Evolutionary conservation across 2,888 invertebrate species (phyloP).

Genomic region (Cheilosia scutellata): DNA sequence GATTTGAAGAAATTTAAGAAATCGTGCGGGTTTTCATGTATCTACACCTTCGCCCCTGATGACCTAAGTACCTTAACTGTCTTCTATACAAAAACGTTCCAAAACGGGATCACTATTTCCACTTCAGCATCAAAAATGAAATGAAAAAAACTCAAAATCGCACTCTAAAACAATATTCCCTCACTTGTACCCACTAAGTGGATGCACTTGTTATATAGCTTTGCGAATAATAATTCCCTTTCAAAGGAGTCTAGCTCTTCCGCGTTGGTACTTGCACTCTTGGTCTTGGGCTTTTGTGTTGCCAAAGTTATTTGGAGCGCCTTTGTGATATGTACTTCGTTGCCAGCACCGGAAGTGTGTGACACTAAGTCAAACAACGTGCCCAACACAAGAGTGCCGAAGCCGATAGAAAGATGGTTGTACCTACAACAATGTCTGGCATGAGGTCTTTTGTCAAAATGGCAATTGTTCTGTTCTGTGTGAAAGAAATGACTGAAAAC

Average conservation of each 20-base stretch:
- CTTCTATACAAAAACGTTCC: too few species aligned
- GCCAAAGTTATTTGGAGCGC: conserved; percentile 32
- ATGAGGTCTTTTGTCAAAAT: conserved; percentile 48
- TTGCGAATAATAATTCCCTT: conserved; percentile 27
- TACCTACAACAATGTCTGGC: conserved; percentile 8
- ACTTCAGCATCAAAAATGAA: not conserved
- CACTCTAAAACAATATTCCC: conserved; percentile 12
- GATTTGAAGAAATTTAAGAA: not conserved
- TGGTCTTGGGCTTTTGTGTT: conserved; percentile 27
- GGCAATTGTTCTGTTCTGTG: conserved; percentile 43
- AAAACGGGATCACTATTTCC: not conserved
- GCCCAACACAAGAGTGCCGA: conserved; percentile 36
- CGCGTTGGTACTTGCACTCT: conserved; percentile 37
- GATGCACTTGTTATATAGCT: conserved; percentile 36
- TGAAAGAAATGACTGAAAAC: conserved; percentile 37
- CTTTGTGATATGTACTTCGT: conserved; percentile 7
- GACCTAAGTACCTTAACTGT: too few species aligned
- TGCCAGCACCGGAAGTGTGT: conserved; percentile 60
- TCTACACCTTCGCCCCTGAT: too few species aligned
- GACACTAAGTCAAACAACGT: conserved; percentile 66
- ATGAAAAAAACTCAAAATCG: not conserved
- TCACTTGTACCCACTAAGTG: conserved; percentile 38
- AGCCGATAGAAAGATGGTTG: conserved; percentile 20
- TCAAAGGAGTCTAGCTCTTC: conserved; percentile 44
- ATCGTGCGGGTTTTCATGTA: not conserved